Evolutionary conservation across 2,888 invertebrate species (phyloP).

Genomic region (Pachliopta kotzebuea): DNA sequence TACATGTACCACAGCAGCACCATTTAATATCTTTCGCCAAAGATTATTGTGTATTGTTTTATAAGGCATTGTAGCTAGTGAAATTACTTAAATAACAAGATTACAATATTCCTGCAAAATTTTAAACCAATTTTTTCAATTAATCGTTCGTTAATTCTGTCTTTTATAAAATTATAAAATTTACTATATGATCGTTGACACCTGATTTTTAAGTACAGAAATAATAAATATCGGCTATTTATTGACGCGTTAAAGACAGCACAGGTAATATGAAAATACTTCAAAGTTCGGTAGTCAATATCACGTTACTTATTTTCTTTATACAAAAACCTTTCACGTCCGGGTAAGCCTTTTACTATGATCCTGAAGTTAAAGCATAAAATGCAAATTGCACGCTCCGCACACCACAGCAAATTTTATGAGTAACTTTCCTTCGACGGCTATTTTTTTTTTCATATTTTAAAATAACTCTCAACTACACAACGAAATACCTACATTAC

Average conservation of each 20-base stretch:
- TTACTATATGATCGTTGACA: too few species aligned
- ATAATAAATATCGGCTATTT: background rate
- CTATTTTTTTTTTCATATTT: conserved; percentile 50
- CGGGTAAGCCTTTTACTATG: conserved; percentile 43
- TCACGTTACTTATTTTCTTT: conserved; percentile 17
- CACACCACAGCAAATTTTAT: conserved; percentile 47
- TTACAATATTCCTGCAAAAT: too few species aligned
- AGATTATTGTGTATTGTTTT: too few species aligned
- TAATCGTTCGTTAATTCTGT: too few species aligned
- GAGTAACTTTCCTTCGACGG: conserved; percentile 45
- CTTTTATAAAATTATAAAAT: too few species aligned
- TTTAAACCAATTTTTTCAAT: too few species aligned
- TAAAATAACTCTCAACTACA: conserved; percentile 36
- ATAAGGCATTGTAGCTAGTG: too few species aligned
- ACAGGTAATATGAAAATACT: background rate
- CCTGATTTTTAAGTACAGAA: too few species aligned
- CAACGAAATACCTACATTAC: conserved; percentile 24
- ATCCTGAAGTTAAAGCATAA: conserved; percentile 52
- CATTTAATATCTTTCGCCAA: too few species aligned
- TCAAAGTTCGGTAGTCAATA: conserved; percentile 22
- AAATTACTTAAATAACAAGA: too few species aligned
- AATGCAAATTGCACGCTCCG: conserved; percentile 56
- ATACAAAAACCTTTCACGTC: conserved; percentile 31
- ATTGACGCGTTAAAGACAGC: background rate
- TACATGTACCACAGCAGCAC: too few species aligned